Evolutionary conservation across 2,113 vertebrate genomes (phyloP), one percentile per base, ranked within the genome.

Genomic region (Sinocyclocheilus rhinocerous): DNA sequence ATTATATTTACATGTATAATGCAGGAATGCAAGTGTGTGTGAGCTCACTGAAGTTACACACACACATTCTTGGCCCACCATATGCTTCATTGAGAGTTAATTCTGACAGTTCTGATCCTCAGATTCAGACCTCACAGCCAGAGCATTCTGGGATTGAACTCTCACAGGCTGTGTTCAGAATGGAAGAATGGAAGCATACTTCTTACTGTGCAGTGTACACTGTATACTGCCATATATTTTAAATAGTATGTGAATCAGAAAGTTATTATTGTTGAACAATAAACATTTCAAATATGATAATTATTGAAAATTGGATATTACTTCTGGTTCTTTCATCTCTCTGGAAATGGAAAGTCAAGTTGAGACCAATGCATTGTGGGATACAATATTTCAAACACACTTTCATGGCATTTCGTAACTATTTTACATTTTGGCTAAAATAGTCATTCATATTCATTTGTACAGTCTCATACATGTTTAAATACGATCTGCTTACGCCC

Each of bases 1-100:
- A 89, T 91, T 84, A 89, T 86, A 94, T 94, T 93, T 93, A 92
- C 93, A 94, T 93, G 92, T 92, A 91, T 93, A 91, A 94, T 89
- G 92, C 92, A 91, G 94, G 94, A 94, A 93, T 95, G 90, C 69
- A 93, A 94, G 78, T 84, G 91, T 81, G 86, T 55, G 52, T 55
- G 52, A 90, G 89, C 89, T 77, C 67, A 39, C 87, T 85, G 82
- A 82, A 87, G 91, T 90, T 88, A 87, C 84, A 86, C 82, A 87
- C 82, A 87, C 80, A 87, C 92, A 95, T 94, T 95, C 91, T 91
- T 86, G 84, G 89, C 92, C 91, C 91, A 93, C 92, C 89, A 87
- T 84, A 81, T 72, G 79, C 76, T 63, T 80, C 36, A 63, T 61
- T 61, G 20, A 80, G 42, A 55, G 13, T 42, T 73, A 3, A 29